Base-by-base conservation (phyloP, 2,113 vertebrate species). In the Herpailurus yagouaroundi region DNA sequence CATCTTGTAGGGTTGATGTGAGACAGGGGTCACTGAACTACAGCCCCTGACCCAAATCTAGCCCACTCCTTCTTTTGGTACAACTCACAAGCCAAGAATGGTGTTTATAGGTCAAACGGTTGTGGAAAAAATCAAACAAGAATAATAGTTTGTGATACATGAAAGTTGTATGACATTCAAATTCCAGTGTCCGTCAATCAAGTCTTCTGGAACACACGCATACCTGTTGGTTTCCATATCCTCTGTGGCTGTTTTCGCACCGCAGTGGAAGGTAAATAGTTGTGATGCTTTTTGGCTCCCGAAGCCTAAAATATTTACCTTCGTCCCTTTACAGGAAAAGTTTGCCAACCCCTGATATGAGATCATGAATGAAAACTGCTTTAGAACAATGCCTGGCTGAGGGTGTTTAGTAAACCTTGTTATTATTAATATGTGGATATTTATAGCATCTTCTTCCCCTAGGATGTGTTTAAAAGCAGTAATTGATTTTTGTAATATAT, bases 311-410 rank as follows among this genome's bases (percentile, higher is more conserved):
- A 38, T 64, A 81, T 84, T 60, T 45, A 66, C 66, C 31, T 74
- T 25, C 21, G 23, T 38, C 45, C 57, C 94, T 94, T 81, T 86
- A 81, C 57, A 91, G 95, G 96, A 69, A 41, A 91, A 38, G 38
- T 55, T n/a, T 25, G 83, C 45, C 81, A 83, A 19, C 27, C 25
- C 38, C 45, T 66, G 92, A 85, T n/a, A 38, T 15, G 21, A 64
- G 57, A 27, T 76, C 41, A 45, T 57, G 12, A 41, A 48, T 45
- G 41, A 77, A 90, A 89, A 91, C 21, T 36, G 7, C 74, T 81
- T 87, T 63, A 41, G 45, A 88, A 36, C 55, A 33, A 77, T 83
- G 33, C 69, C 5, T 38, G 33, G 63, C 55, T 41, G 55, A 84
- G 21, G 25, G 33, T 71, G 6, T 91, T 57, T 33, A 33, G 96